Conservation (phyloP, 2,888 invertebrate genomes). For the Rhingia campestris region DNA sequence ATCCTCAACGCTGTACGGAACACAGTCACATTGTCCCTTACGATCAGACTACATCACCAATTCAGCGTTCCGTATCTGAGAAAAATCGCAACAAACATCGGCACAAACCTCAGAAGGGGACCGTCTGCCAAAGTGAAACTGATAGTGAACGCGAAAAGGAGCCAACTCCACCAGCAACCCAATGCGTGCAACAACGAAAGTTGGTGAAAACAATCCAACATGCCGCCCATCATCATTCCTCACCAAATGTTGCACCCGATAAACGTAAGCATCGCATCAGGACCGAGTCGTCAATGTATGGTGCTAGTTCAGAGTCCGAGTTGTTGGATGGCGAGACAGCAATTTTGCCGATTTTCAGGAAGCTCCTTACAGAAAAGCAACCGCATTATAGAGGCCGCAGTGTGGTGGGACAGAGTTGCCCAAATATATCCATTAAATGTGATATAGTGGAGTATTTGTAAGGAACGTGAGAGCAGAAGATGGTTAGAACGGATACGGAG, state of each 20-base stretch:
- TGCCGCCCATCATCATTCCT: conserved; percentile 85
- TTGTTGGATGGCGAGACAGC: conserved; percentile 89
- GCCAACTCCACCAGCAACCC: conserved; percentile 79
- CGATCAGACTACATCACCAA: conserved; percentile 83
- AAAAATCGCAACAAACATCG: conserved; percentile 85
- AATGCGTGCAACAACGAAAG: conserved; percentile 80
- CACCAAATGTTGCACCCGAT: conserved; percentile 85
- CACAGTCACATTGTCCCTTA: conserved; percentile 82
- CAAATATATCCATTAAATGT: conserved; percentile 97
- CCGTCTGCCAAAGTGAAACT: conserved; percentile 84
- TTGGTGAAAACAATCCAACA: conserved; percentile 80
- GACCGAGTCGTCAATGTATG: conserved; percentile 85
- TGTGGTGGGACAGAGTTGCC: conserved; percentile 90
- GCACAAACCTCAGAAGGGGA: conserved; percentile 84
- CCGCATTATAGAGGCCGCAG: conserved; percentile 84
- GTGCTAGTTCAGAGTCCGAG: conserved; percentile 92
- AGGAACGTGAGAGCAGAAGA: conserved; percentile 72
- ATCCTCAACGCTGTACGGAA: conserved; percentile 81
- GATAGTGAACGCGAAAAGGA: conserved; percentile 83
- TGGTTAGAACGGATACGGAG: not conserved
- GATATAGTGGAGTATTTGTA: conserved; percentile 97
- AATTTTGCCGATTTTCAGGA: conserved; percentile 95
- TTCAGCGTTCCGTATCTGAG: conserved; percentile 87
- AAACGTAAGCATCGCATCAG: conserved; percentile 81
- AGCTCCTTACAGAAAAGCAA: conserved; percentile 92